Percentiles rank a stretch among this genome's conserved stretches.
phyloP scores from a whole-genome alignment of 2,797 vertebrate genomes.

The Trachops cirrhosus region DNA sequence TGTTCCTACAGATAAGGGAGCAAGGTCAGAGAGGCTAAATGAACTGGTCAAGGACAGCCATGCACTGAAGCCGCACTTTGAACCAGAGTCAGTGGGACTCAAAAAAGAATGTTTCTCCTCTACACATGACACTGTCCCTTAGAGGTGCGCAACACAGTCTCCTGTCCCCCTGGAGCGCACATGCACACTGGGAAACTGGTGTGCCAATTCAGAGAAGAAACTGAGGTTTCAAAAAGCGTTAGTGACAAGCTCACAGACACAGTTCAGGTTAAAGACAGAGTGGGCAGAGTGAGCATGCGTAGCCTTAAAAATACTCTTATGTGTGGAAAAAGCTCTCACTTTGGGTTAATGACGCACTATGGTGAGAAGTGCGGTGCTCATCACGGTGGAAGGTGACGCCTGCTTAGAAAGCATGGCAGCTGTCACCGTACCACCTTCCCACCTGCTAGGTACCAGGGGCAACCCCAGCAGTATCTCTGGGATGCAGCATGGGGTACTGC shows the following conservation, averaged over 20 bases:
- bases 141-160: background rate
- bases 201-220: conserved; percentile 1
- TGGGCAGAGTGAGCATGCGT: background rate
- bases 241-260: background rate
- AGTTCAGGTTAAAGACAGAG: background rate
- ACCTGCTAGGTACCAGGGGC: too few species aligned
- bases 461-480: background rate
- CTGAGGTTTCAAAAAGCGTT: background rate
- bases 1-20: background rate
- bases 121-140: background rate
- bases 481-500: background rate
- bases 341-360: background rate
- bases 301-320: background rate
- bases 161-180: background rate
- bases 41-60: background rate
- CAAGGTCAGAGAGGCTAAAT: background rate
- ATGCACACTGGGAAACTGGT: background rate
- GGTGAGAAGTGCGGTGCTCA: background rate
- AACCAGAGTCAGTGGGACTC: background rate
- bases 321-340: background rate
- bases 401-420: background rate
- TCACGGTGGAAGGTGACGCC: background rate
- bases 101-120: background rate
- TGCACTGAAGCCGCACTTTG: background rate
- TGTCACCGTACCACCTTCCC: background rate